Evolutionary conservation across 2,797 vertebrate species (phyloP), one percentile per base, ranked within the genome.

Genomic region (Onychomys leucogaster): DNA sequence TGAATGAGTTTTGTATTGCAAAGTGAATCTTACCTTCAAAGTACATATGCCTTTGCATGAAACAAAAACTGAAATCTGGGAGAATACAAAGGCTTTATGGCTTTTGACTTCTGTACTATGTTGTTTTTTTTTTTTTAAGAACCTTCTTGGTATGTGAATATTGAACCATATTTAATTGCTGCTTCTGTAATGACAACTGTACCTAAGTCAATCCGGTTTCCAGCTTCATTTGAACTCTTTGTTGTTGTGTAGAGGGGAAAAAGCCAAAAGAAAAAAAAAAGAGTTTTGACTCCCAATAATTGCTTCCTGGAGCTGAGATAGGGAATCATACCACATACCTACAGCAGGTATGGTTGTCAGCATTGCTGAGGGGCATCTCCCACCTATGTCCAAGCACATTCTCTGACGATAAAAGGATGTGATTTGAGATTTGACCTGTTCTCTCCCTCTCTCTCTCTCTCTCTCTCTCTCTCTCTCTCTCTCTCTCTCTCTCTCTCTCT

Each of bases 11-110:
- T 92, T 82, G 96, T 96, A 88, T 69, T 93, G 57, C 80, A 87
- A 93, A 96, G 85, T 4, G 10, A 83, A 89, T 92, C 67, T 94
- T 89, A 91, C 52, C 84, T 97, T 97, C 29, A 86, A 17, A 96
- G 76, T 77, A 46, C 78, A 84, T 2, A 71, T 96, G 0, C 25
- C 69, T 97, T 89, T 63, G 41, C 9, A 4, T 86, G 80, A 96
- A 92, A 59, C 76, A 89, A 94, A 91, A 71, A 19, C 1, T 83
- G 90, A 94, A 84, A 83, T 97, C 61, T 96, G 65, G 61, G 77
- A 63, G 76, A 95, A 89, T 5, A 4, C 32, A 95, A 96, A 63
- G 61, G 59, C n/a, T 83, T 82, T 46, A 12, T 77, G 61, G 13
- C 12, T 89, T 63, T 8, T 90, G 27, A 78, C 12, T 90, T 78